Evolutionary conservation across 2,888 invertebrate species (phyloP).

Genomic region (Drosophila eohydei): DNA sequence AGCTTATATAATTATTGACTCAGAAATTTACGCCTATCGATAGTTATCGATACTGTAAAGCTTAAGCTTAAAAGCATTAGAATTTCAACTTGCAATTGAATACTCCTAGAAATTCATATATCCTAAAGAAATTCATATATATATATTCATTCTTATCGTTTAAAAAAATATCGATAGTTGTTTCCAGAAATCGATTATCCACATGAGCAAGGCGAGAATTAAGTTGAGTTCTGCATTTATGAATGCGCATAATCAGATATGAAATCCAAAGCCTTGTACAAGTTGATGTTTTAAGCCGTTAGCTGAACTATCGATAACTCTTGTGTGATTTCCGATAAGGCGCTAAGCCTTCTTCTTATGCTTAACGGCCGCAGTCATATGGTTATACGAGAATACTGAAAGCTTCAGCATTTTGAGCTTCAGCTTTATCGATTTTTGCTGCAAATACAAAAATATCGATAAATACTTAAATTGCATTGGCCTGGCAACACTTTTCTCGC

Average conservation of each 20-base stretch:
- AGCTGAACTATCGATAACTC: background rate
- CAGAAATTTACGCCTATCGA: background rate
- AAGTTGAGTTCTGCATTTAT: background rate
- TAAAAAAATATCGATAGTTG: background rate
- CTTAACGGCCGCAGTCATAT: too few relatives aligned
- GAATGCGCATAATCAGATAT: background rate
- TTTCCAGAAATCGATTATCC: background rate
- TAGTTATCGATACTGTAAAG: background rate
- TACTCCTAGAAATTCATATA: background rate
- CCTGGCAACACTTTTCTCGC: slow-evolving; percentile 31
- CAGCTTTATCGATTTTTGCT: background rate
- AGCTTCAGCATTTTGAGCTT: background rate
- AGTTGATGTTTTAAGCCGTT: background rate
- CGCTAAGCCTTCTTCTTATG: background rate
- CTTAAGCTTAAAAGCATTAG: background rate
- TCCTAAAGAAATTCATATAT: background rate
- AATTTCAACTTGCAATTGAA: background rate
- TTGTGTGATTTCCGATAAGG: background rate
- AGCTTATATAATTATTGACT: too few relatives aligned
- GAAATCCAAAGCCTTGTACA: background rate
- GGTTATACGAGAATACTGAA: background rate
- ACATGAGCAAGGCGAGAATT: background rate
- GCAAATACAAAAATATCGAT: background rate
- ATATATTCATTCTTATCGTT: background rate
- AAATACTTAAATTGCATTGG: slow-evolving; percentile 3